A percentile compares a stretch with the other conserved stretches of the same genome.
Conservation (phyloP, 2,888 invertebrate genomes). For the Sclerodermus sp. region DNA sequence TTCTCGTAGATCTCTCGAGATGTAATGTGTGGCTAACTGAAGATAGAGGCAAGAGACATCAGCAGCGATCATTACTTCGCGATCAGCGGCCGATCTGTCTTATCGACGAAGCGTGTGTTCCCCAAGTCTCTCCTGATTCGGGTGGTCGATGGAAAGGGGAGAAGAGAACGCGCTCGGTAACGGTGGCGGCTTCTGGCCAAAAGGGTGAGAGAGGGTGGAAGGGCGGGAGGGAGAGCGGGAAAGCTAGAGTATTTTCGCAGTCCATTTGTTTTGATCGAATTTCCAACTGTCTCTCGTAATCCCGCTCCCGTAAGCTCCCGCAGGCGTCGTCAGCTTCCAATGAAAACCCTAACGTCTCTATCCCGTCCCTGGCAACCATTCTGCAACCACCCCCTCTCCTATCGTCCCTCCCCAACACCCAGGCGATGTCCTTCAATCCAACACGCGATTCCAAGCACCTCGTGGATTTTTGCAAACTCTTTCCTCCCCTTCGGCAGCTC, state of each 20-base stretch:
- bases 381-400: constrained; percentile 12
- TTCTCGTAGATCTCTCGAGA: too few species aligned
- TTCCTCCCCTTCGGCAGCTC: too few species aligned
- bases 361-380: constrained; percentile 24
- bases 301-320: constrained; percentile 46
- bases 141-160: constrained; percentile 4
- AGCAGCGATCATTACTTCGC: not conserved
- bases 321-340: constrained; percentile 50
- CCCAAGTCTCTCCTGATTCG: constrained; percentile 7
- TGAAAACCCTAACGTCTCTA: constrained; percentile 49
- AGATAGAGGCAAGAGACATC: not conserved
- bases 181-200: not conserved
- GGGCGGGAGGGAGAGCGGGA: constrained; percentile 4
- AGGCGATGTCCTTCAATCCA: too few species aligned
- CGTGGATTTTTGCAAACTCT: too few species aligned
- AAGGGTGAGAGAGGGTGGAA: not conserved
- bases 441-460: too few species aligned
- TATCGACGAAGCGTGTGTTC: not conserved
- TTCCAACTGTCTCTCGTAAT: constrained; percentile 54
- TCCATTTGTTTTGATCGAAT: constrained; percentile 57
- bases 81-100: not conserved
- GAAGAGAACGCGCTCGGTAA: not conserved
- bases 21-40: too few species aligned
- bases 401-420: constrained; percentile 4
- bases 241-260: constrained; percentile 43